Conservation (phyloP, 2,797 vertebrate genomes). For the Corythornis leucogaster region DNA sequence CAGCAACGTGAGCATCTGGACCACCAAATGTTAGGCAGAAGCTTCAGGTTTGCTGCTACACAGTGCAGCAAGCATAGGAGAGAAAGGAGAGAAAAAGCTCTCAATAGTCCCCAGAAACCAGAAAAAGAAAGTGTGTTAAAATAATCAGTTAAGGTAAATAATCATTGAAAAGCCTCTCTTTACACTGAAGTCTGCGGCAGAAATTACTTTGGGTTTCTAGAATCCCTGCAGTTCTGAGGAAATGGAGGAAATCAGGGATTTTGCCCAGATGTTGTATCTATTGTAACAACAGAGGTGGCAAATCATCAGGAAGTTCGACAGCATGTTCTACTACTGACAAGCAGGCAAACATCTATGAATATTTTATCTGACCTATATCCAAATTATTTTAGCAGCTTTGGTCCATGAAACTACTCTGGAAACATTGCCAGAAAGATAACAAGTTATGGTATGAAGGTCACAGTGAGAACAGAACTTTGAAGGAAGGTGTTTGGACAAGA, state of each 20-base stretch:
- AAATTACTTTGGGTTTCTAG: background rate
- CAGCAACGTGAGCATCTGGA: conserved; percentile 29
- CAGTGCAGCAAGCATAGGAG: background rate
- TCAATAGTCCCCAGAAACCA: background rate
- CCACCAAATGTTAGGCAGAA: conserved; percentile 28
- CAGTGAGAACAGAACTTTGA: conserved; percentile 54
- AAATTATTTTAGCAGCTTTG: conserved; percentile 42
- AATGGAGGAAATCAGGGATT: background rate
- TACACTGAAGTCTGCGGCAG: background rate
- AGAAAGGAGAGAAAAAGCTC: background rate
- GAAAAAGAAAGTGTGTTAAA: background rate
- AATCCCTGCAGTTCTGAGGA: background rate
- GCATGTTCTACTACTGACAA: background rate
- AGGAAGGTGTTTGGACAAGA: conserved; percentile 70
- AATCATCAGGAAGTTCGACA: background rate
- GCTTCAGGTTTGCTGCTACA: background rate
- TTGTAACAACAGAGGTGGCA: background rate
- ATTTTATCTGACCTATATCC: conserved; percentile 48
- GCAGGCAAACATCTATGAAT: conserved; percentile 14
- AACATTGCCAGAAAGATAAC: conserved; percentile 58
- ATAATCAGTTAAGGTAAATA: background rate
- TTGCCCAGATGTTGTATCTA: background rate
- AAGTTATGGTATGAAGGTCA: conserved; percentile 64
- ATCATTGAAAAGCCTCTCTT: background rate
- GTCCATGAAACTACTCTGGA: conserved; percentile 39